Base-by-base conservation (phyloP, 2,888 invertebrate genomes). In the Uloborus plumipes region DNA sequence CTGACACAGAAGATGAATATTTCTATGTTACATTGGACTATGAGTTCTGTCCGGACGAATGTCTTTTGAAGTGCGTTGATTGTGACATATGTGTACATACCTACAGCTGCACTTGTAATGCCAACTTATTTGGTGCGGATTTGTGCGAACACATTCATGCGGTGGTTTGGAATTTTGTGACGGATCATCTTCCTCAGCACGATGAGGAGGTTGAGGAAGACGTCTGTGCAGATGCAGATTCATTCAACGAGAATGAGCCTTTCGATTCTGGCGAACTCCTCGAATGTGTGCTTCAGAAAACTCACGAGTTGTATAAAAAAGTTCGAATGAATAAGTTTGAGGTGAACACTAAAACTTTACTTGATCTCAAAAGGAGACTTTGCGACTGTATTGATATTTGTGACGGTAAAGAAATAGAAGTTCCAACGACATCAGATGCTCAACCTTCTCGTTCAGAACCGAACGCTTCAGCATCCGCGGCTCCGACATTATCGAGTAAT, bases 51-150 rank as follows among this genome's bases (percentile, higher is more conserved):
- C 80, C 74, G 2, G 80, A 80, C 18, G 74, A 61, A 11, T 80
- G 80, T 31, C 64, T n/a, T 26, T 58, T 80, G 14, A 58, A 49
- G 18, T 80, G 80, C 70, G 15, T 47, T 4, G 74, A 80, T 49
- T 80, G 80, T 58, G 73, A 74, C 22, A 70, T 80, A 18, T 80
- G 80, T 74, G 74, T 80, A 2, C 80, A 80, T n/a, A 74, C 69
- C 69, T 80, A 58, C 47, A 61, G 66, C 3, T 80, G 80, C 22
- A 80, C 70, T 50, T 80, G 80, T 31, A 50, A 70, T 20, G 67
- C 74, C 6, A 80, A 69, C 18, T 61, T 80, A 66, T 70, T 80
- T 7, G 74, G 74, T 74, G 74, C 80, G 15, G 74, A 80, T 50
- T 55, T 80, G 26, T 80, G 80, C 11, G 67, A 64, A 39, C 80